These are phyloP conservation scores for Andrena praecox DNA, from an alignment of 2,888 invertebrate genomes.

Conservation along the genomic window DNA sequence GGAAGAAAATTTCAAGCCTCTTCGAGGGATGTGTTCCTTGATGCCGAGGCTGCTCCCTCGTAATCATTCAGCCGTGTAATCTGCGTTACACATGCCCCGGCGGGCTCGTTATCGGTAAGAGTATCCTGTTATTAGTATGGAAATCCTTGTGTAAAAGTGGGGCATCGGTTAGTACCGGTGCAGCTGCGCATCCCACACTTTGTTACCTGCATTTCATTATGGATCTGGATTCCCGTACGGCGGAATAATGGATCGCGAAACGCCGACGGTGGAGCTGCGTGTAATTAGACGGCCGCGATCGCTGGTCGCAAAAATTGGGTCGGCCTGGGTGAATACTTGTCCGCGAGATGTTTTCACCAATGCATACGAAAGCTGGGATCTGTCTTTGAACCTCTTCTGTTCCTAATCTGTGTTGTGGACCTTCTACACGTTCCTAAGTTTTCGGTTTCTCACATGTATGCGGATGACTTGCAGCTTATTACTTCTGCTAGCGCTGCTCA, in stretches of 20 bases:
- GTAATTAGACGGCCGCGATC: slow-evolving; percentile 45
- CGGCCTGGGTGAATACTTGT: neutral
- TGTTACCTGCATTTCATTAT: slow-evolving; percentile 57
- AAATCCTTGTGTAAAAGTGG: slow-evolving; percentile 50
- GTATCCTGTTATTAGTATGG: slow-evolving; percentile 34
- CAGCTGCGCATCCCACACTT: slow-evolving; percentile 42
- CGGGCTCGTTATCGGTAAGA: slow-evolving; percentile 45
- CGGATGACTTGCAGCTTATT: too few relatives aligned
- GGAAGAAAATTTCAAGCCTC: slow-evolving; percentile 19
- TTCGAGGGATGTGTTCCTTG: neutral
- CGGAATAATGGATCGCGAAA: slow-evolving; percentile 40
- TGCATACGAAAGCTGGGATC: too few relatives aligned
- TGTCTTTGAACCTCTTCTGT: too few relatives aligned
- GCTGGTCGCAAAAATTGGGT: slow-evolving; percentile 40
- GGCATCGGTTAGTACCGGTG: slow-evolving; percentile 41
- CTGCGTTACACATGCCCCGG: slow-evolving; percentile 44
- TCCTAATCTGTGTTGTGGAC: too few relatives aligned
- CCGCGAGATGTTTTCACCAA: neutral
- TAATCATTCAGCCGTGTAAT: slow-evolving; percentile 39
- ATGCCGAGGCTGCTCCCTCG: slow-evolving; percentile 10
- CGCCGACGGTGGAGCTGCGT: neutral
- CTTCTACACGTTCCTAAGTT: too few relatives aligned
- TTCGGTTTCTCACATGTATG: too few relatives aligned
- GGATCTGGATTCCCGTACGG: slow-evolving; percentile 21
- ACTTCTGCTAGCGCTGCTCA: too few relatives aligned